These are phyloP conservation scores for Sinocyclocheilus maitianheensis DNA, from an alignment of 2,113 vertebrate genomes.

Conservation along the genomic window DNA sequence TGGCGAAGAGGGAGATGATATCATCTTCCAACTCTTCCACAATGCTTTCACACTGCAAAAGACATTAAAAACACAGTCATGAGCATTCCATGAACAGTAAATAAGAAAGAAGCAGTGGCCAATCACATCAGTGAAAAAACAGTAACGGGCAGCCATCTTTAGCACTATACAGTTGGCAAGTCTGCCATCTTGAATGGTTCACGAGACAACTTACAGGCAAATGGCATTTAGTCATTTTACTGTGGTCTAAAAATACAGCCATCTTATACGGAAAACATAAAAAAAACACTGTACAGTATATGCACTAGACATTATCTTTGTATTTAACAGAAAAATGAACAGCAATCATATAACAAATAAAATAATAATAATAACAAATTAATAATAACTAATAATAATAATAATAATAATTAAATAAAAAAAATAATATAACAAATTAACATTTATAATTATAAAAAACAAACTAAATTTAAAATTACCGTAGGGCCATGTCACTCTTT, in stretches of 20 bases:
- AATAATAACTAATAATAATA: too few species aligned
- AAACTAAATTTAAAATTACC: not conserved
- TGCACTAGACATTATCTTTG: not conserved
- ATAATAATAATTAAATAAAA: not conserved
- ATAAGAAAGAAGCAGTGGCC: not conserved
- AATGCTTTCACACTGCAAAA: conserved; percentile 80
- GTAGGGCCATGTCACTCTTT: not conserved
- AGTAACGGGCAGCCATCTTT: conserved; percentile 53
- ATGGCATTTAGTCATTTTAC: not conserved
- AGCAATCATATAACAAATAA: not conserved
- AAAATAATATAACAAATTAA: not conserved
- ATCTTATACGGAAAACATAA: not conserved
- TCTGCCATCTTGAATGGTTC: conserved; percentile 55
- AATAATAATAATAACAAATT: not conserved
- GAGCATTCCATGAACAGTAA: not conserved
- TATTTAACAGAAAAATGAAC: not conserved
- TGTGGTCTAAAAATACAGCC: not conserved
- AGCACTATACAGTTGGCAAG: not conserved
- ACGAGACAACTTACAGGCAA: not conserved
- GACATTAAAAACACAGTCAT: conserved; percentile 39
- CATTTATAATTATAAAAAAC: not conserved
- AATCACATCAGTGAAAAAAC: not conserved
- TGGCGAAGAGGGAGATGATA: conserved; percentile 81
- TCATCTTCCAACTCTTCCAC: conserved; percentile 88
- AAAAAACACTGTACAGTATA: not conserved